phyloP scores from a whole-genome alignment of 2,888 invertebrate genomes.

The Fragum fragum region DNA sequence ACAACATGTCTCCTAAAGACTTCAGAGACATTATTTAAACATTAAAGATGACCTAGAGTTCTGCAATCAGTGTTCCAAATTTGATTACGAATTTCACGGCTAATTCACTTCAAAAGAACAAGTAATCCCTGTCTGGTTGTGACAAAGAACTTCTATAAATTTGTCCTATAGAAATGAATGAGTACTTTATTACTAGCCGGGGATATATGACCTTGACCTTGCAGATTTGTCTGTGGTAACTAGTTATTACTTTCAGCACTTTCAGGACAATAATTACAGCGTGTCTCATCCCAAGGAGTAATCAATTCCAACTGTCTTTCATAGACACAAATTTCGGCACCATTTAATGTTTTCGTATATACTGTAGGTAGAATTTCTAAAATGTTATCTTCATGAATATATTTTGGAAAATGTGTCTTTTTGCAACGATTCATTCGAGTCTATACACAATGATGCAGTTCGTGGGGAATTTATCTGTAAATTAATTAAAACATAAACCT shows the following conservation, averaged over 20 bases:
- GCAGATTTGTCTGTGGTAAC: slow-evolving; percentile 1
- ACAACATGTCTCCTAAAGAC: too few relatives aligned
- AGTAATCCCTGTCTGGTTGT: background rate
- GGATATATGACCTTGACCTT: background rate
- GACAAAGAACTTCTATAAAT: background rate
- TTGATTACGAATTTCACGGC: background rate
- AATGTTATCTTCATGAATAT: too few relatives aligned
- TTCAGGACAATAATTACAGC: background rate
- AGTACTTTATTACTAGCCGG: background rate
- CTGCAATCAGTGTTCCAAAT: background rate
- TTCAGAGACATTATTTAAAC: too few relatives aligned
- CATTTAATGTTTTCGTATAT: too few relatives aligned
- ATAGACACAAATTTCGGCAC: background rate
- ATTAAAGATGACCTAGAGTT: too few relatives aligned
- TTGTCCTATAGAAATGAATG: background rate
- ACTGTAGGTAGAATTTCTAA: too few relatives aligned
- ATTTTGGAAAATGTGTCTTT: too few relatives aligned
- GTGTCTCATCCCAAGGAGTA: background rate
- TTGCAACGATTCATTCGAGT: too few relatives aligned
- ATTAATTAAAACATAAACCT: too few relatives aligned
- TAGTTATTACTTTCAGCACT: background rate
- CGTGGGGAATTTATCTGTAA: too few relatives aligned
- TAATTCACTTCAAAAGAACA: background rate
- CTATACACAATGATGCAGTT: too few relatives aligned
- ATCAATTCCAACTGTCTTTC: background rate